Conservation (phyloP, 2,797 vertebrate species). For the Argya squamiceps region DNA sequence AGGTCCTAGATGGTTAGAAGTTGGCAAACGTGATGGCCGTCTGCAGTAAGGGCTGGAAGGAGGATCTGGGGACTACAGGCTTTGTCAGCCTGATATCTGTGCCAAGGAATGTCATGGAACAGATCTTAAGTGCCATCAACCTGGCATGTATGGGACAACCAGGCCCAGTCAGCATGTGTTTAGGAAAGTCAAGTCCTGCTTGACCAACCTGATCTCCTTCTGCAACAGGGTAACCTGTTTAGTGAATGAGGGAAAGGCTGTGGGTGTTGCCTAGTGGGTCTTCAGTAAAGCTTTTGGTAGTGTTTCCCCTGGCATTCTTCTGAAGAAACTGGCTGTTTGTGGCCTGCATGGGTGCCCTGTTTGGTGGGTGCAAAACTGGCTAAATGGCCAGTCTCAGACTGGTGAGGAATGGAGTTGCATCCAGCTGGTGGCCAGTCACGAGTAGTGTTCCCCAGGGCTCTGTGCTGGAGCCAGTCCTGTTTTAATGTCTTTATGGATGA, state of each 20-base stretch:
- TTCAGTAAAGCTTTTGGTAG: not conserved
- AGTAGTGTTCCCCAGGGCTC: not conserved
- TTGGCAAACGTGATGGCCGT: not conserved
- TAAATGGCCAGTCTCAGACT: fast-evolving
- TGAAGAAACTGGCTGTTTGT: not conserved
- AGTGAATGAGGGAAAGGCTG: not conserved
- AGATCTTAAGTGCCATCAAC: not conserved
- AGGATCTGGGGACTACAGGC: not conserved
- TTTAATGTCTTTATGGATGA: not conserved
- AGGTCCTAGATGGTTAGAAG: not conserved
- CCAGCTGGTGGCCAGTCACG: fast-evolving
- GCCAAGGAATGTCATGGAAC: not conserved
- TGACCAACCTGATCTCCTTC: not conserved
- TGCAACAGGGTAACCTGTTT: not conserved
- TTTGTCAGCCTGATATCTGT: not conserved
- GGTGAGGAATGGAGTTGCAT: not conserved
- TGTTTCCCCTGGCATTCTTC: not conserved
- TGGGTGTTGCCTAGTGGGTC: not conserved
- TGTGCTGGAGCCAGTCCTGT: not conserved
- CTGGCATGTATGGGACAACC: fast-evolving
- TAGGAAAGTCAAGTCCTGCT: not conserved
- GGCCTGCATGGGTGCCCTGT: not conserved
- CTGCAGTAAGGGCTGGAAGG: not conserved
- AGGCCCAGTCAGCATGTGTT: not conserved
- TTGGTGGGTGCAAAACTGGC: not conserved